These are phyloP conservation scores for Sander lucioperca DNA, from an alignment of 2,113 vertebrate species.

Conservation along the genomic window DNA sequence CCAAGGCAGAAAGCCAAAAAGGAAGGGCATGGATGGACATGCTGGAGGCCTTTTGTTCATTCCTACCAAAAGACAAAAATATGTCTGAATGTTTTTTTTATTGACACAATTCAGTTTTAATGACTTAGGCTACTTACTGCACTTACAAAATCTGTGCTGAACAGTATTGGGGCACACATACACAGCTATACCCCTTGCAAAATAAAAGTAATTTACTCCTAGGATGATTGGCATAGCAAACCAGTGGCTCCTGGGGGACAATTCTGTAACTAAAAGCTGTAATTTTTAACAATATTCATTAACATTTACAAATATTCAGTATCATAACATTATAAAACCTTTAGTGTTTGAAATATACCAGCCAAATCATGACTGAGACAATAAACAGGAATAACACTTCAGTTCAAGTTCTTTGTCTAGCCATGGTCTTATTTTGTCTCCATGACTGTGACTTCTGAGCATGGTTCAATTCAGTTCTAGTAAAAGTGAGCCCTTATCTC, in stretches of 20 bases:
- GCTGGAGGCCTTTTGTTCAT: neutral
- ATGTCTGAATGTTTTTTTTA: constrained; percentile 4
- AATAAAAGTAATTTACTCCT: neutral
- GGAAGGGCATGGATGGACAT: constrained; percentile 1
- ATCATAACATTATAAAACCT: neutral
- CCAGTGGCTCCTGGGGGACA: neutral
- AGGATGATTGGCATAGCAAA: neutral
- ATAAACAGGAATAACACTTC: constrained; percentile 4
- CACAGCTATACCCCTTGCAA: neutral
- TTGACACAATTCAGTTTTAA: neutral
- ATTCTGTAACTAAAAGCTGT: neutral
- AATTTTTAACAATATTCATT: neutral
- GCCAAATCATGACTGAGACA: neutral
- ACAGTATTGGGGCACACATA: neutral
- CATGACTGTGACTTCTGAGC: constrained; percentile 22
- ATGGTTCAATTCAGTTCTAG: constrained; percentile 24
- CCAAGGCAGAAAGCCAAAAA: constrained; percentile 39
- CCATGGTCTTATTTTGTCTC: constrained; percentile 22
- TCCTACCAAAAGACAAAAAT: constrained; percentile 7
- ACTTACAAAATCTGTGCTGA: neutral
- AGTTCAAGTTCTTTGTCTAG: constrained; percentile 3
- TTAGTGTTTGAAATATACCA: neutral
- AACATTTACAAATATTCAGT: neutral
- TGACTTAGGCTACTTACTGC: neutral
- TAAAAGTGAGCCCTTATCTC: constrained; percentile 51